phyloP scores from a whole-genome alignment of 2,888 invertebrate species.

The Sesia bembeciformis region DNA sequence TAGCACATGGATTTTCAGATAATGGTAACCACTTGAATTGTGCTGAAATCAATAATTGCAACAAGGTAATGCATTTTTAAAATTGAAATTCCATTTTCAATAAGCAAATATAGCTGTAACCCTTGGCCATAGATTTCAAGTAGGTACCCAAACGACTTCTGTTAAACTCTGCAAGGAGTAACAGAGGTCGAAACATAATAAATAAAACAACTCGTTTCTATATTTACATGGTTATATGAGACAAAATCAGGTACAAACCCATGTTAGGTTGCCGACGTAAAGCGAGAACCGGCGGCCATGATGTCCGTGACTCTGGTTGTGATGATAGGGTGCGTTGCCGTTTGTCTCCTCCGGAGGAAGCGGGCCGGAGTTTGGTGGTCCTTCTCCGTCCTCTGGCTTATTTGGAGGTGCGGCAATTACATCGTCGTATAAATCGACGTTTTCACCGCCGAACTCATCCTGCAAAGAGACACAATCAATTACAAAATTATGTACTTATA shows the following conservation, averaged over 20 bases:
- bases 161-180: conserved; percentile 15
- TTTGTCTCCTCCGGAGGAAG: conserved; percentile 80
- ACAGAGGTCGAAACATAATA: conserved; percentile 25
- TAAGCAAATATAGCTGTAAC: too few species aligned
- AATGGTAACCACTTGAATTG: not conserved
- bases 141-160: conserved; percentile 1
- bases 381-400: conserved; percentile 74
- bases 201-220: conserved; percentile 29
- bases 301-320: conserved; percentile 81
- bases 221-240: conserved; percentile 56
- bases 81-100: too few species aligned
- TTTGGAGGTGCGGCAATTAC: conserved; percentile 88
- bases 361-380: conserved; percentile 73
- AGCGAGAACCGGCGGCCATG: conserved; percentile 91
- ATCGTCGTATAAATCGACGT: conserved; percentile 96
- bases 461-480: conserved; percentile 34
- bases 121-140: not conserved
- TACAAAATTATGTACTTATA: not conserved
- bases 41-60: too few species aligned
- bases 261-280: conserved; percentile 98
- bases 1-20: not conserved
- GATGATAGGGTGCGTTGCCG: conserved; percentile 79
- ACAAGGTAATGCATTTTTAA: not conserved
- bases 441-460: conserved; percentile 89
- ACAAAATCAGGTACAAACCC: conserved; percentile 82